Conservation (phyloP, 1,140 invertebrate species). For the Cherax quadricarinatus region DNA sequence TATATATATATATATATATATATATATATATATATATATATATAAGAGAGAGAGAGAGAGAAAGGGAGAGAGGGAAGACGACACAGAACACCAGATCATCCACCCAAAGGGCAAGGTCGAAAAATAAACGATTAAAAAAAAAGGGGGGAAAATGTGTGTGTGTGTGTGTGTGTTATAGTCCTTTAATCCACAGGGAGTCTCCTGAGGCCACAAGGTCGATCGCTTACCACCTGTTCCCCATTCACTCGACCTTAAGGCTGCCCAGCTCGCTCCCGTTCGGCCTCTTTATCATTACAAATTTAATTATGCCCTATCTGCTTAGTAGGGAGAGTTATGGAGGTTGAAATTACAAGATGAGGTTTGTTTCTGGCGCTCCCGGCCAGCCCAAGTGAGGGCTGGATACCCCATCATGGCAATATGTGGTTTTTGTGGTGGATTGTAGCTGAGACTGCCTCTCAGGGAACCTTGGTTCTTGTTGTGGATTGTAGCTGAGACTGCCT, state of each 20-base stretch:
- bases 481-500: too few species aligned
- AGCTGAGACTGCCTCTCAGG: too few species aligned
- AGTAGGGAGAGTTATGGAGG: neutral
- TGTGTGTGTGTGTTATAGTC: neutral
- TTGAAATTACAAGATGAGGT: neutral
- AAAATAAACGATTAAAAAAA: too few species aligned
- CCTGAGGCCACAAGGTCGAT: neutral
- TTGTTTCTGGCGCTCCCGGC: neutral
- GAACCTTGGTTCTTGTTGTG: too few species aligned
- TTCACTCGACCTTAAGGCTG: neutral
- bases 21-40: too few species aligned
- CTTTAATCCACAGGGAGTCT: neutral
- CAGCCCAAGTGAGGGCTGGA: neutral
- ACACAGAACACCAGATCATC: neutral
- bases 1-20: too few species aligned
- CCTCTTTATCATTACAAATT: neutral
- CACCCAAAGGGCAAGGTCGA: too few species aligned
- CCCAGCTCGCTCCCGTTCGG: too few species aligned
- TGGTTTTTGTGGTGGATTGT: neutral
- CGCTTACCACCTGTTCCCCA: neutral
- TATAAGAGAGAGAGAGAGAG: neutral
- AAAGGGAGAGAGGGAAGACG: neutral
- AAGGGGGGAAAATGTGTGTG: too few species aligned
- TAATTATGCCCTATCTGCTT: conserved; percentile 11
- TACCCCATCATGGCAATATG: neutral